A percentile compares a stretch with the other conserved stretches of the same genome.
These are phyloP conservation scores for Drosophila lowei DNA, from an alignment of 1,140 invertebrate genomes.

Conservation along the genomic window DNA sequence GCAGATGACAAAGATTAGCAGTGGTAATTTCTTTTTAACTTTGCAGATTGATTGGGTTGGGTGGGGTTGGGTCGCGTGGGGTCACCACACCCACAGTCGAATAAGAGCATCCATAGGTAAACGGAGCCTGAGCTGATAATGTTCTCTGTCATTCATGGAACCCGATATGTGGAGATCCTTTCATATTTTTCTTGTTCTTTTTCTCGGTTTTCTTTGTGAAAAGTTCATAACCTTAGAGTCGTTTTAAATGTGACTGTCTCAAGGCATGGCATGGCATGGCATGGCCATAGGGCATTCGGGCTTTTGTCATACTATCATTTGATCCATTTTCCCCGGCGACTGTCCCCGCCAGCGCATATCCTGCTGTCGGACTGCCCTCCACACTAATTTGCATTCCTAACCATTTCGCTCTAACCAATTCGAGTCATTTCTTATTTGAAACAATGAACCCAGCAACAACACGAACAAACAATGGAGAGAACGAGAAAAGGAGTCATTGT, in stretches of 20 bases:
- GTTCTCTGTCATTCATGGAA: no score
- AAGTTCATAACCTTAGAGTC: slow-evolving; percentile 18
- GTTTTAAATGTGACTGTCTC: neutral
- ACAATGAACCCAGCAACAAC: slow-evolving; percentile 74
- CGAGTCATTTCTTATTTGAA: slow-evolving; percentile 80
- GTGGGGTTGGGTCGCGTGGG: slow-evolving; percentile 19
- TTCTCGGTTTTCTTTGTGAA: neutral
- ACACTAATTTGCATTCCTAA: slow-evolving; percentile 79
- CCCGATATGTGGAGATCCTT: no score
- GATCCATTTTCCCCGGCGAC: slow-evolving; percentile 17
- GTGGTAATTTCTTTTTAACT: slow-evolving; percentile 57
- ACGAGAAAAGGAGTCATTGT: slow-evolving; percentile 59
- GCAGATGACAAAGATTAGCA: slow-evolving; percentile 79
- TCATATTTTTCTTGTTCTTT: neutral
- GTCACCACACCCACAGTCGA: no score
- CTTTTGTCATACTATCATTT: slow-evolving; percentile 53
- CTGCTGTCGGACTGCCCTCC: slow-evolving; percentile 36
- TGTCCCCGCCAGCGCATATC: slow-evolving; percentile 17
- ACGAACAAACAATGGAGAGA: slow-evolving; percentile 49
- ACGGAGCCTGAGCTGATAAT: no score
- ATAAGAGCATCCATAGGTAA: neutral
- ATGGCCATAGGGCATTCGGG: slow-evolving; percentile 55
- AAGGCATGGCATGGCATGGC: neutral
- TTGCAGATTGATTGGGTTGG: slow-evolving; percentile 18
- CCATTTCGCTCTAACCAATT: slow-evolving; percentile 77